These are phyloP conservation scores for Hetaerina titia DNA, from an alignment of 2,888 invertebrate genomes.

Conservation along the genomic window DNA sequence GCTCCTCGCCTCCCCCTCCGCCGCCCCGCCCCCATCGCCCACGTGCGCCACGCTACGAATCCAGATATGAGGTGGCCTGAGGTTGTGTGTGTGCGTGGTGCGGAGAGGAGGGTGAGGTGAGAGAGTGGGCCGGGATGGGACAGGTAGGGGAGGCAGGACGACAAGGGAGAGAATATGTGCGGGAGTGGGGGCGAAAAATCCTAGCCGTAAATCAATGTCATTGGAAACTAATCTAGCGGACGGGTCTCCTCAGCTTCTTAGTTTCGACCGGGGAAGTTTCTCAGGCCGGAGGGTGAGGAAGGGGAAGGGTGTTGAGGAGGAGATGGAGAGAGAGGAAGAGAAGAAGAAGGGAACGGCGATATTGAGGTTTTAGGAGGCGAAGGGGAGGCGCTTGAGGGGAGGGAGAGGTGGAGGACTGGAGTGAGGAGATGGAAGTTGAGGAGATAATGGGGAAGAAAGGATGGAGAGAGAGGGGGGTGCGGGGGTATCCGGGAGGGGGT, in stretches of 20 bases:
- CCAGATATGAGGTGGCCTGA: neutral
- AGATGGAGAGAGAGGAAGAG: neutral
- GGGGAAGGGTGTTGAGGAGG: neutral
- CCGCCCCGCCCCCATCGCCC: no score
- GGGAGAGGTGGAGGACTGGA: neutral
- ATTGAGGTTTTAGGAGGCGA: neutral
- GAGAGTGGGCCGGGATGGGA: neutral
- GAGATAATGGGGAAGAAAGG: neutral
- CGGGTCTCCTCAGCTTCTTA: conserved; percentile 54
- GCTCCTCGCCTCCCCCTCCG: no score
- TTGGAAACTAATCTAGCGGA: conserved; percentile 64
- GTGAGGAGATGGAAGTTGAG: neutral
- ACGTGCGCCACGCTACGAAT: neutral
- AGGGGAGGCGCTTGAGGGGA: neutral
- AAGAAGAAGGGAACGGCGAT: neutral
- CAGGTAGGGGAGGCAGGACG: no score
- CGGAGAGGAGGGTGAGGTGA: neutral
- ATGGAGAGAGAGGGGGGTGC: neutral
- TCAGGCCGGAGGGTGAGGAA: neutral
- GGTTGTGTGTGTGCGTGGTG: neutral
- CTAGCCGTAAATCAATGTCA: conserved; percentile 59
- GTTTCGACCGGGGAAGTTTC: conserved; percentile 58
- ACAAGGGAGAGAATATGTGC: no score
- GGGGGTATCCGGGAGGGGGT: no score
- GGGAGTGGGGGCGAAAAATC: neutral